Conservation (phyloP, 2,113 vertebrate genomes). For the Pollachius pollachius region DNA sequence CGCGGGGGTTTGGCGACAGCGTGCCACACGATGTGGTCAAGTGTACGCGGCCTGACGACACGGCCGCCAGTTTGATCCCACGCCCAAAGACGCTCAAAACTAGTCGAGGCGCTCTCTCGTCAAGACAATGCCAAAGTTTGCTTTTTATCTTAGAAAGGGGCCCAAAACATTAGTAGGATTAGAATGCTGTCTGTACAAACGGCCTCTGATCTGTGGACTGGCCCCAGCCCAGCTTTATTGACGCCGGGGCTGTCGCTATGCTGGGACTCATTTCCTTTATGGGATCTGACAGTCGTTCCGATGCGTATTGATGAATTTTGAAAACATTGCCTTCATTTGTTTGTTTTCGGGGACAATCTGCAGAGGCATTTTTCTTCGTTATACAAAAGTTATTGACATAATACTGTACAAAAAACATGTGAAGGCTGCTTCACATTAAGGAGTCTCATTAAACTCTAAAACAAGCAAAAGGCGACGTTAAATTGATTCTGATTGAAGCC, state of each 20-base stretch:
- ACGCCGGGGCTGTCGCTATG: no score
- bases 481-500: constrained; percentile 13
- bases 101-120: constrained; percentile 42
- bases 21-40: constrained; percentile 67
- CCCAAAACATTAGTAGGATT: constrained; percentile 63
- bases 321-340: no score
- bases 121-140: constrained; percentile 58
- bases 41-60: constrained; percentile 53
- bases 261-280: no score
- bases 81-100: constrained; percentile 63
- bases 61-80: constrained; percentile 53
- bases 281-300: no score
- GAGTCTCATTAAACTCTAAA: constrained; percentile 17
- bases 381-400: no score
- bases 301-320: no score
- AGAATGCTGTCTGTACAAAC: constrained; percentile 48
- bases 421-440: constrained; percentile 20
- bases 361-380: no score
- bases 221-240: no score
- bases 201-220: constrained; percentile 43
- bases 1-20: constrained; percentile 67
- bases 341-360: no score
- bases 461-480: constrained; percentile 10
- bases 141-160: constrained; percentile 65
- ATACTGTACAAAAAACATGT: no score